These are phyloP conservation scores for Menura novaehollandiae DNA, from an alignment of 2,113 vertebrate species.

Conservation along the genomic window DNA sequence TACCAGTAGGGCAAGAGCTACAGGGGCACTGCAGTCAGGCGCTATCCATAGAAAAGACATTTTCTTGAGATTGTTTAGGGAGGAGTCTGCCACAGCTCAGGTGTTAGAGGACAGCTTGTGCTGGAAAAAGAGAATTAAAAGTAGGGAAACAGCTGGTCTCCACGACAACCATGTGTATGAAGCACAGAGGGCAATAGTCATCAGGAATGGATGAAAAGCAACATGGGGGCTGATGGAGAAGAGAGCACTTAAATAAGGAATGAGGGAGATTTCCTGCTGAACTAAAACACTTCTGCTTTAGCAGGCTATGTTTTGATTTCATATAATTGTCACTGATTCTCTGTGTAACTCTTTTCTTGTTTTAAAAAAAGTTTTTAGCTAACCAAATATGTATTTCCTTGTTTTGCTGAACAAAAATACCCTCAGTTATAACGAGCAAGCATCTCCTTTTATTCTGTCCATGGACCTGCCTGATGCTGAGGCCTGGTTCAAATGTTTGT, in stretches of 20 bases:
- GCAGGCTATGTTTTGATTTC: not conserved
- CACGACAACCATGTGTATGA: not conserved
- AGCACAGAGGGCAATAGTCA: not conserved
- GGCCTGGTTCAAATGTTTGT: constrained; percentile 19
- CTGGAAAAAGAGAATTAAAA: not conserved
- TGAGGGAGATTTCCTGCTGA: not conserved
- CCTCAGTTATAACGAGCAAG: not conserved
- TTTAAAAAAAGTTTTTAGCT: not conserved
- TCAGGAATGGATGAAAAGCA: not conserved
- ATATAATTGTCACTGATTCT: not conserved
- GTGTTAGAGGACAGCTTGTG: not conserved
- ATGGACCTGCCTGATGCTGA: not conserved
- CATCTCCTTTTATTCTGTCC: constrained; percentile 11
- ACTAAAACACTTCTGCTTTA: not conserved
- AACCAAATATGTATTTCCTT: not conserved
- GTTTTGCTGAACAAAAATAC: constrained; percentile 27
- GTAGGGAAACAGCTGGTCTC: constrained; percentile 4
- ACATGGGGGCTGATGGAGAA: not conserved
- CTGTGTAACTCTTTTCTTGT: not conserved
- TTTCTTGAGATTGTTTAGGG: not conserved
- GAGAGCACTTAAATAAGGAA: not conserved
- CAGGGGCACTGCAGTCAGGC: not conserved
- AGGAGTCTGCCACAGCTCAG: not conserved
- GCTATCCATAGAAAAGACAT: not conserved
- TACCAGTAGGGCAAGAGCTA: not conserved